Percentiles rank a stretch among this genome's conserved stretches.
Evolutionary conservation across 2,797 vertebrate genomes (phyloP).

Genomic region (Gallinago solitaria): DNA sequence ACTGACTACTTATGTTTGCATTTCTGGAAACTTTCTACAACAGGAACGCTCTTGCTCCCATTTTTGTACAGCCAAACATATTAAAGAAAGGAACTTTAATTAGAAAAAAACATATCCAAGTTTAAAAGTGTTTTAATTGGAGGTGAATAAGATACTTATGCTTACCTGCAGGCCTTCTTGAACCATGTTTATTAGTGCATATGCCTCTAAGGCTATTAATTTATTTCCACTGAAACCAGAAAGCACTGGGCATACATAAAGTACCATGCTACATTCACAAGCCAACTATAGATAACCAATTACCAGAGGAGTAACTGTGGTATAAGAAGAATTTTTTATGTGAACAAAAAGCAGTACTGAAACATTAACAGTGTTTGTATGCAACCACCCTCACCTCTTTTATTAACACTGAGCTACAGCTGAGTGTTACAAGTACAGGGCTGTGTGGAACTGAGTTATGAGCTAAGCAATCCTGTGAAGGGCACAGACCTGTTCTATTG

Average conservation of each 20-base stretch:
- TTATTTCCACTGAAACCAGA: not conserved
- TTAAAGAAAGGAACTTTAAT: not conserved
- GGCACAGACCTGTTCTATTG: not conserved
- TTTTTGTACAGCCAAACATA: not conserved
- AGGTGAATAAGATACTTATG: not conserved
- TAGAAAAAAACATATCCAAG: not conserved
- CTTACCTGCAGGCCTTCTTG: not conserved
- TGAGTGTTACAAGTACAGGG: not conserved
- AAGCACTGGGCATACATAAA: not conserved
- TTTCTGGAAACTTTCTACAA: not conserved
- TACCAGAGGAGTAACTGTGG: not conserved
- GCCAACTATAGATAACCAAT: not conserved
- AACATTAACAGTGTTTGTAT: not conserved
- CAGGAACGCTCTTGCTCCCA: not conserved
- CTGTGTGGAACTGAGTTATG: not conserved
- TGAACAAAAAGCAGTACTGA: not conserved
- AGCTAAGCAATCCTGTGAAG: not conserved
- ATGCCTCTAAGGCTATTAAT: not conserved
- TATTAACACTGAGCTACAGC: not conserved
- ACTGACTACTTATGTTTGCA: not conserved
- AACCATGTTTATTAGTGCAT: not conserved
- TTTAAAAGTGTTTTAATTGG: not conserved
- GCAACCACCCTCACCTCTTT: not conserved
- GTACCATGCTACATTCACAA: not conserved
- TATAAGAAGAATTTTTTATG: not conserved